Evolutionary conservation across 2,113 vertebrate species (phyloP).

Genomic region (Eublepharis macularius): DNA sequence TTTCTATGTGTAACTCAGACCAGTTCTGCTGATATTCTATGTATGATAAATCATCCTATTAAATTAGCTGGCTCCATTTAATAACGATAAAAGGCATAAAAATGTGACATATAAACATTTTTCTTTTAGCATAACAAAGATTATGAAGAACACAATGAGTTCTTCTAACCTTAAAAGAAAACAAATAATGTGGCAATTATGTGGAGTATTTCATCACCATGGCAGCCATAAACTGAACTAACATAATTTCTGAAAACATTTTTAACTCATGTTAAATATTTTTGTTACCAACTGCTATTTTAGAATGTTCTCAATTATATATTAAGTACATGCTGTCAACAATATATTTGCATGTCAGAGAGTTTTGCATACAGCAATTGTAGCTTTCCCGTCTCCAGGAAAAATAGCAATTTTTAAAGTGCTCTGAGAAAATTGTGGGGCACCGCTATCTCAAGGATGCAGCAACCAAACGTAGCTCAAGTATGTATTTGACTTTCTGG

Average conservation of each 20-base stretch:
- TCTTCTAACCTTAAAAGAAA: background rate
- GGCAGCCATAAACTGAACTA: conserved; percentile 9
- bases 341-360: background rate
- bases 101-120: background rate
- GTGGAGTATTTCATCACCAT: conserved; percentile 10
- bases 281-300: conserved; percentile 21
- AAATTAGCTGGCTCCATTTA: background rate
- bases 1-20: too few relatives aligned
- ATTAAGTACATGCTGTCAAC: conserved; percentile 10
- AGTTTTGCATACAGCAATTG: background rate
- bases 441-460: background rate
- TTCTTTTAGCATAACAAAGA: conserved; percentile 3
- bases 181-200: conserved; percentile 1
- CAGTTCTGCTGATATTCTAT: background rate
- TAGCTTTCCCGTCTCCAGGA: background rate
- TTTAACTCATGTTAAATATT: conserved; percentile 22
- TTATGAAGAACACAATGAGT: background rate
- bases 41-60: background rate
- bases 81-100: background rate
- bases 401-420: background rate
- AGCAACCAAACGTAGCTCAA: background rate
- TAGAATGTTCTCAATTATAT: background rate
- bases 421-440: background rate
- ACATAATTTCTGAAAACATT: conserved; percentile 19
- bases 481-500: background rate